Base-by-base conservation (phyloP, 2,797 vertebrate species). In the Sardinella longiceps region DNA sequence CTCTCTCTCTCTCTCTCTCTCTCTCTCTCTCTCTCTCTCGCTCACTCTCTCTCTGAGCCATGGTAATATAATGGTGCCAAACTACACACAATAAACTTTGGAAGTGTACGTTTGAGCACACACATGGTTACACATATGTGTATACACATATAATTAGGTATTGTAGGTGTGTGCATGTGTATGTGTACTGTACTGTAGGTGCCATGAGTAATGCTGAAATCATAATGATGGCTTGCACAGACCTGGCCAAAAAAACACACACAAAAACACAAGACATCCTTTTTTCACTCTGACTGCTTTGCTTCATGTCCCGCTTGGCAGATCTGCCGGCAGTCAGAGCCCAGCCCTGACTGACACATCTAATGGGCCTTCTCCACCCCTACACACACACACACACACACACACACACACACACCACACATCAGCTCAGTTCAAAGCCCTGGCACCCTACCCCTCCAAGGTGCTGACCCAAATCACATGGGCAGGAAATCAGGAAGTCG, bases 401-500 rank as follows among this genome's bases (percentile, higher is more conserved):
- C 66, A 37, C 18, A 20, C 33, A 70, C 28, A 30, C 63, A 30
- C 28, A 30, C 30, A 74, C 3, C 28, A 18, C 30, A 74, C 14
- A 14, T 53, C 66, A 74, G 66, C 33, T 74, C 30, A 77, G 70
- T 77, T 77, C 70, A 43, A 77, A 20, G 37, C 37, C 3, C 33
- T 77, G 70, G 70, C 70, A 77, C 37, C 4, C 33, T 7, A 10
- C 18, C 1, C 7, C 9, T 74, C 14, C 37, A 43, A 77, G 70
- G 70, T 77, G 37, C 70, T 77, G 33, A 77, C 33, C 70, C 70
- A 77, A 77, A 77, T 77, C 37, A 77, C 70, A 77, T 20, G 37
- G 33, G 33, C 70, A 77, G 33, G 28, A 77, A 77, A 77, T 23
- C 70, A 77, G 33, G 37, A 77, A 77, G 70, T 33, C 20, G 3